These are phyloP conservation scores for Mesorhabditis sp. DNA, from an alignment of 2,888 invertebrate species.

Conservation along the genomic window DNA sequence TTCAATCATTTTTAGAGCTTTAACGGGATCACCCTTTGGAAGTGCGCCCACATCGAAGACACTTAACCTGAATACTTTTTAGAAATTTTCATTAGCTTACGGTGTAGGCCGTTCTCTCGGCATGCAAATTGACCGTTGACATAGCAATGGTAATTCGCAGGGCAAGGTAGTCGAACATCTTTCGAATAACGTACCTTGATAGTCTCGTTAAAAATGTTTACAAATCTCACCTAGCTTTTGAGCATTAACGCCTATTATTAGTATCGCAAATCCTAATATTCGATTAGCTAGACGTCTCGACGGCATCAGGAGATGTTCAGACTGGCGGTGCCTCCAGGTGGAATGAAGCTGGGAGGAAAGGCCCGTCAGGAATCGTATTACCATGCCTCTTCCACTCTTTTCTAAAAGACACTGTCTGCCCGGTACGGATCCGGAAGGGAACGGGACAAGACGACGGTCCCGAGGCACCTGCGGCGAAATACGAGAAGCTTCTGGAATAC, in stretches of 20 bases:
- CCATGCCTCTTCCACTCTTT: too few relatives aligned
- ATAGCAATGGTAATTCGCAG: neutral
- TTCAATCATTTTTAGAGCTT: neutral
- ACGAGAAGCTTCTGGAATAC: too few relatives aligned
- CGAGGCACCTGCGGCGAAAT: too few relatives aligned
- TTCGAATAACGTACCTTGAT: neutral
- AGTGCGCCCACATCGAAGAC: neutral
- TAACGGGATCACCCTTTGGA: neutral
- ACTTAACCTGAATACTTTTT: neutral
- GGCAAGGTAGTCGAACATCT: neutral
- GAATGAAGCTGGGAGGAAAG: too few relatives aligned
- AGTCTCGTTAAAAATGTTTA: neutral
- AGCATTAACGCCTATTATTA: neutral
- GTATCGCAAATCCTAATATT: too few relatives aligned
- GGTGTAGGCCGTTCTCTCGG: neutral
- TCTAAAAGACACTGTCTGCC: too few relatives aligned
- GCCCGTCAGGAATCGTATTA: too few relatives aligned
- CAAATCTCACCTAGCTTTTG: neutral
- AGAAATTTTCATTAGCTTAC: neutral
- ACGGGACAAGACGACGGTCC: too few relatives aligned
- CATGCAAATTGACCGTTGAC: conserved; percentile 1
- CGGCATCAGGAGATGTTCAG: too few relatives aligned
- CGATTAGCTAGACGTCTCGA: too few relatives aligned
- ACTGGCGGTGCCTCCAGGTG: too few relatives aligned
- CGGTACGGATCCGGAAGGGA: too few relatives aligned